Base-by-base conservation (phyloP, 2,797 vertebrate species). In the Pampus argenteus region DNA sequence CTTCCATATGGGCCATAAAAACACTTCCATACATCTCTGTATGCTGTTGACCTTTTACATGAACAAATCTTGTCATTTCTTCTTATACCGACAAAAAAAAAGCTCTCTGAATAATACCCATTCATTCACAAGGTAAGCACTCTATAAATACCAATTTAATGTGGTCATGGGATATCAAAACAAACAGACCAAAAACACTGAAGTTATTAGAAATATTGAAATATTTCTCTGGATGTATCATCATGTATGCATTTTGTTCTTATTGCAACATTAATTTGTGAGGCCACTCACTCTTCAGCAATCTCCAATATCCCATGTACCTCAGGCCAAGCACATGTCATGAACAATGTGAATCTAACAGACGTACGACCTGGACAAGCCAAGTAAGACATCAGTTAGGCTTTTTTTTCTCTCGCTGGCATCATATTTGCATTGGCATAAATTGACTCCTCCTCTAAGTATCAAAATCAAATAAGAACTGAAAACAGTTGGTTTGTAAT, bases 371-470 rank as follows among this genome's bases (percentile, higher is more conserved):
- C 44, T 66, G 50, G 70, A 68, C 54, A 70, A 71, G 67, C 65
- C 66, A 76, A 84, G 77, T 65, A 74, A 85, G 65, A 79, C 63
- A 73, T 84, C 66, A 83, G 18, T 79, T 66, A 50, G 31, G 25
- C 25, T 67, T 60, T 49, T 71, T 44, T 73, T 71, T 44, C 71
- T 79, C 71, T 45, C 22, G 67, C 49, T 59, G 50, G 73, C 64
- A 81, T 59, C 69, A 82, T 60, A 42, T 81, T 80, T 66, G 6
- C 52, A 44, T 65, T 60, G 52, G 71, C 54, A 79, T 83, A 6
- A 36, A 61, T 67, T 74, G 18, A 63, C 65, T 79, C 38, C 67
- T 51, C 40, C 31, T 81, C 54, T 54, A 76, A 70, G 23, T 42
- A 69, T 51, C n/a, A 45, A 67, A 80, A 79, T 57, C 64, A 54